Conservation (phyloP, 2,797 vertebrate genomes). For the Sparus aurata region DNA sequence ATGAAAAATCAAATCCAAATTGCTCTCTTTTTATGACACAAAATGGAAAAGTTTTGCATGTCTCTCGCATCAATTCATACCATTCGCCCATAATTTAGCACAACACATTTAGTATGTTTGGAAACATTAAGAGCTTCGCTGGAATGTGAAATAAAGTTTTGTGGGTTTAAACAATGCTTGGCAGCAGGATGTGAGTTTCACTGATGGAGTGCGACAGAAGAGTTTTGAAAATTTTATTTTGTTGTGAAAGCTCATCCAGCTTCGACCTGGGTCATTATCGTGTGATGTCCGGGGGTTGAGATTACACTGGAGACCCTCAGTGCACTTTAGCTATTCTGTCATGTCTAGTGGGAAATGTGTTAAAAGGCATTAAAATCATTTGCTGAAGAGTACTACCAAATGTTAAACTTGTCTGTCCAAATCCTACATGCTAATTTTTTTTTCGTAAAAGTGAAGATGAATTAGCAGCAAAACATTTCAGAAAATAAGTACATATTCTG, state of each 20-base stretch:
- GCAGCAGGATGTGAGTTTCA: constrained; percentile 23
- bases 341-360: background rate
- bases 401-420: background rate
- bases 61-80: constrained; percentile 21
- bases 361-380: background rate
- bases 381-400: background rate
- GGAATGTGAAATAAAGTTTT: constrained; percentile 34
- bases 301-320: constrained; percentile 13
- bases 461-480: constrained; percentile 3
- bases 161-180: constrained; percentile 30
- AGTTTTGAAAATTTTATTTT: constrained; percentile 21
- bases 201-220: constrained; percentile 28
- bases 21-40: constrained; percentile 24
- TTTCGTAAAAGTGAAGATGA: background rate
- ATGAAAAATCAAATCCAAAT: constrained; percentile 5
- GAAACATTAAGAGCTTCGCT: constrained; percentile 33
- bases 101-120: constrained; percentile 43
- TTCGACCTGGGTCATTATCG: constrained; percentile 1
- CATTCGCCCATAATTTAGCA: constrained; percentile 29
- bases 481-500: background rate
- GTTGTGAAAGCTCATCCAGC: constrained; percentile 7
- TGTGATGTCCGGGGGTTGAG: background rate
- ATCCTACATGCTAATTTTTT: background rate
- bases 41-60: constrained; percentile 29
- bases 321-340: background rate